Evolutionary conservation across 2,113 vertebrate species (phyloP), one percentile per base, ranked within the genome.

Genomic region (Colaptes auratus): DNA sequence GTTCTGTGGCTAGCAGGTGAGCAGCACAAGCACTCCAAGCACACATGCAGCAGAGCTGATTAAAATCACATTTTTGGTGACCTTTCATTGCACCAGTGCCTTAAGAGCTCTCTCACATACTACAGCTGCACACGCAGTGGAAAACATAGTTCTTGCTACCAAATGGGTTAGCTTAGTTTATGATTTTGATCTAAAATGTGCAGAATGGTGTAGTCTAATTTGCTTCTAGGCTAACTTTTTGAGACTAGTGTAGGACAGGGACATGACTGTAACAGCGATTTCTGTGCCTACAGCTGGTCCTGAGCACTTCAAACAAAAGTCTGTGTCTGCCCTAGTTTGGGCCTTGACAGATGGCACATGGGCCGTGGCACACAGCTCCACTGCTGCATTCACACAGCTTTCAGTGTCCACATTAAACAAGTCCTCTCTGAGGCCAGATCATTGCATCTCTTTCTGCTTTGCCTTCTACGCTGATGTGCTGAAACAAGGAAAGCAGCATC

Each of bases 361-460:
- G 24, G 33, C 33, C 9, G 3, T 0, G 0, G 15, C 53, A 36
- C 7, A 39, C 2, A 3, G 20, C 12, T 60, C 20, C 46, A 28
- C 23, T 69, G 52, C 58, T 91, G 53, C 48, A 19, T 82, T 82
- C 33, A 24, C 5, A 6, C 0, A 1, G 21, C 23, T 67, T 81
- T 48, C 33, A 55, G 9, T 5, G 18, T n/a, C 52, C 55, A 60
- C 53, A 36, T 67, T 28, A 75, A 74, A 31, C 0, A 0, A n/a
- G 8, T 67, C 18, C 8, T 53, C 28, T 60, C 58, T 65, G 28
- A 80, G 15, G 10, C 15, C 9, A 30, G 15, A 5, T 53, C 64
- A 70, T 70, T 69, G 19, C 31, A 61, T 44, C 17, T 69, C 30
- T 48, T 79, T 64, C 56, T 65, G 15, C 59, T 73, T 89, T 85